Conservation (phyloP, 2,797 vertebrate genomes). For the Geotrypetes seraphini region DNA sequence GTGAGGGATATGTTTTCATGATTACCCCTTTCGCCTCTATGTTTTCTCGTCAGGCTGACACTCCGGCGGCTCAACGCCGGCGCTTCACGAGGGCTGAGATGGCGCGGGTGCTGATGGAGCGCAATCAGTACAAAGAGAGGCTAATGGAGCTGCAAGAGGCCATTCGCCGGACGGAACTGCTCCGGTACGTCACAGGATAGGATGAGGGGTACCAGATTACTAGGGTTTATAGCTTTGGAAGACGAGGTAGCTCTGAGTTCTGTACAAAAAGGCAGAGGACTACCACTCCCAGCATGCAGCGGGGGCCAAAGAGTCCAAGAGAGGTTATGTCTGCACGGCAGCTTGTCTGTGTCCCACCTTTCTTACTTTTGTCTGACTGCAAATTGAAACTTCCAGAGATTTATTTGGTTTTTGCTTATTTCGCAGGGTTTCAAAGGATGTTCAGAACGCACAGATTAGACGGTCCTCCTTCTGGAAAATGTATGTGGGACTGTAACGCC, state of each 20-base stretch:
- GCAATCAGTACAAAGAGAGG: constrained; percentile 78
- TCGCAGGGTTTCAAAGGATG: constrained; percentile 18
- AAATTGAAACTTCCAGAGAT: too few species aligned
- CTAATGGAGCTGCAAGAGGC: constrained; percentile 74
- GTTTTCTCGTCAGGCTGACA: constrained; percentile 44
- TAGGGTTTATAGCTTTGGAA: too few species aligned
- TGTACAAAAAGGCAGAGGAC: too few species aligned
- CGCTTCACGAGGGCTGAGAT: constrained; percentile 75
- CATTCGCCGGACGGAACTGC: constrained; percentile 17
- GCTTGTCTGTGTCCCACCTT: too few species aligned
- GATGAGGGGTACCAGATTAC: neutral
- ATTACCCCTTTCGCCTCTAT: too few species aligned
- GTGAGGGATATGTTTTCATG: too few species aligned
- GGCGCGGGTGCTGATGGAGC: constrained; percentile 78
- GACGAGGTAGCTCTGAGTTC: too few species aligned
- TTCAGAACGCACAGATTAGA: constrained; percentile 25
- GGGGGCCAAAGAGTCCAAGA: too few species aligned
- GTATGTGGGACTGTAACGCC: constrained; percentile 1
- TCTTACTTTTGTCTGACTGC: too few species aligned
- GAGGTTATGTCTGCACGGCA: too few species aligned
- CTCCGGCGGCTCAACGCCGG: constrained; percentile 38
- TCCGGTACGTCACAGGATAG: constrained; percentile 17
- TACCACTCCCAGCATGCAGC: too few species aligned
- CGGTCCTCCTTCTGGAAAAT: constrained; percentile 30
- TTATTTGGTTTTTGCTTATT: neutral